phyloP scores from a whole-genome alignment of 2,113 vertebrate genomes.

The Podiceps cristatus region DNA sequence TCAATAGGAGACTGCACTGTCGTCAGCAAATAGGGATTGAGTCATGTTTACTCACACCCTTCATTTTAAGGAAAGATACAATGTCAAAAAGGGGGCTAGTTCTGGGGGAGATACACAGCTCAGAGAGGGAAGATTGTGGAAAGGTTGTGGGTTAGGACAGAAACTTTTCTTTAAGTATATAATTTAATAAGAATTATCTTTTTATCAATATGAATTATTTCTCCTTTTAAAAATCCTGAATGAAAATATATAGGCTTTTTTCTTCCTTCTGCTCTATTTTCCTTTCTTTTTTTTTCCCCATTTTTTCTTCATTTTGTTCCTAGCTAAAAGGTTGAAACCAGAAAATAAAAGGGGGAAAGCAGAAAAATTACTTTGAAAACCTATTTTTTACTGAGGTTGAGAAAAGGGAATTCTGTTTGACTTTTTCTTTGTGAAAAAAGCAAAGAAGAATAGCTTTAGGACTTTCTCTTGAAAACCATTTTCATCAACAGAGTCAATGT shows the following conservation, averaged over 20 bases:
- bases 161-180: background rate
- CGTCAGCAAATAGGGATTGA: background rate
- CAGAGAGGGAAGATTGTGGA: background rate
- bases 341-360: background rate
- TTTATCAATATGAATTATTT: background rate
- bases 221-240: background rate
- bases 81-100: background rate
- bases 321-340: background rate
- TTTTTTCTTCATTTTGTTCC: rapidly evolving
- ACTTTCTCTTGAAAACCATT: background rate
- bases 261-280: background rate
- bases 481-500: background rate
- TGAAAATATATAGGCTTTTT: background rate
- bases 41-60: background rate
- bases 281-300: rapidly evolving
- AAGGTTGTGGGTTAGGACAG: background rate
- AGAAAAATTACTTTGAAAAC: background rate
- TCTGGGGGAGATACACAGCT: background rate
- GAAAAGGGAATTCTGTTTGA: background rate
- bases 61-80: background rate
- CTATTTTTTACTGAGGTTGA: background rate
- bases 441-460: background rate
- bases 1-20: rapidly evolving
- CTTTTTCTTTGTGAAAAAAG: background rate
- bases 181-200: background rate